Percentiles rank a stretch among this genome's conserved stretches.
Evolutionary conservation across 2,797 vertebrate species (phyloP).

Genomic region (Garrulus glandarius): DNA sequence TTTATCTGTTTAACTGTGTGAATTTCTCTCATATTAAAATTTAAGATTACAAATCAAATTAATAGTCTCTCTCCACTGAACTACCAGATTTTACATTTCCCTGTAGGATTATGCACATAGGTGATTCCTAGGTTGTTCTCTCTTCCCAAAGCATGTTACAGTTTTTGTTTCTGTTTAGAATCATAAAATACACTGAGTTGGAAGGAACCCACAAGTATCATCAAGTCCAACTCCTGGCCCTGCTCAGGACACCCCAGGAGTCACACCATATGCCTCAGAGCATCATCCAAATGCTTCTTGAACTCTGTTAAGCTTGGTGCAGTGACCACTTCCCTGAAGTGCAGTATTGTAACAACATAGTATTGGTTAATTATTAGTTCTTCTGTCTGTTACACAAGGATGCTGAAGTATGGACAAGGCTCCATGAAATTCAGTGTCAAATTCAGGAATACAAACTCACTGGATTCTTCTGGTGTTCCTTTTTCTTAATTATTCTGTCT

Average conservation of each 20-base stretch:
- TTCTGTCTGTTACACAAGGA: neutral
- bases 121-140: neutral
- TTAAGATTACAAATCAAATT: neutral
- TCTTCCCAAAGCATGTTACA: neutral
- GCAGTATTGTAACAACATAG: neutral
- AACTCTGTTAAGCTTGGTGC: neutral
- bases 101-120: neutral
- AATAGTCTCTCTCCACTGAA: neutral
- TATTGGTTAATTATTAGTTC: neutral
- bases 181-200: neutral
- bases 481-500: neutral
- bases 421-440: neutral
- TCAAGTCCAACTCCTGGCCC: accelerated
- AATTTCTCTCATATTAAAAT: neutral
- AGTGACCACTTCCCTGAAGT: neutral
- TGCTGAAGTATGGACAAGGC: neutral
- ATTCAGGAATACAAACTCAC: neutral
- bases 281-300: neutral
- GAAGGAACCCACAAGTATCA: neutral
- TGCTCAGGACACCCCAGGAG: neutral
- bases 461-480: neutral
- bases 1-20: neutral
- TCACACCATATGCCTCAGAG: neutral
- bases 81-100: neutral
- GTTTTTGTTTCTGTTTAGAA: neutral